Conservation (phyloP, 1,140 invertebrate genomes). For the Leptopilina boulardi region DNA sequence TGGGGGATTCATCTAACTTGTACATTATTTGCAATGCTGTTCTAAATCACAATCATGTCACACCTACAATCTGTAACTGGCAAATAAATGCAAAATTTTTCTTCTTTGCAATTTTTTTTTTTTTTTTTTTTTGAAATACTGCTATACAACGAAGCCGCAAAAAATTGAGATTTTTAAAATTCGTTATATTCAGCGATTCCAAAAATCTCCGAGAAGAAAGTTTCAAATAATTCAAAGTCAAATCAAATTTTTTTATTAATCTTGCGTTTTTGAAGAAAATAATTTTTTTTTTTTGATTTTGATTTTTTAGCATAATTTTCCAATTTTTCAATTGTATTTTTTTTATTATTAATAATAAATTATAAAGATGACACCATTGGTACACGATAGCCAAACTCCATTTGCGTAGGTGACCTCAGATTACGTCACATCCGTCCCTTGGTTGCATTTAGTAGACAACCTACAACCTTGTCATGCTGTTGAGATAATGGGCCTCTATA, state of each 20-base stretch:
- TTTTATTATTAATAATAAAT: background rate
- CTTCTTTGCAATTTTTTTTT: background rate
- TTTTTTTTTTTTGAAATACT: too few species aligned
- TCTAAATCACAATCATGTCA: slow-evolving; percentile 38
- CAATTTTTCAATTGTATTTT: background rate
- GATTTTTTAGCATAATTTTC: too few species aligned
- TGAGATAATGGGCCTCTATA: slow-evolving; percentile 75
- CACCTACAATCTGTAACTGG: background rate
- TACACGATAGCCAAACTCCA: slow-evolving; percentile 40
- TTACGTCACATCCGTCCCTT: slow-evolving; percentile 75
- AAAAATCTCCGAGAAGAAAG: too few species aligned
- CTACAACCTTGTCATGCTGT: slow-evolving; percentile 73
- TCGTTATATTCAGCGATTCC: too few species aligned
- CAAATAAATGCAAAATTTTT: slow-evolving; percentile 35
- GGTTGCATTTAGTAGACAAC: slow-evolving; percentile 71
- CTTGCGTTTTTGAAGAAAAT: too few species aligned
- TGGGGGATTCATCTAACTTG: slow-evolving; percentile 3
- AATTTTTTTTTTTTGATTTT: too few species aligned
- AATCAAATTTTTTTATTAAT: too few species aligned
- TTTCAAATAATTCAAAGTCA: too few species aligned
- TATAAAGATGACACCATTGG: background rate
- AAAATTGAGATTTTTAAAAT: too few species aligned
- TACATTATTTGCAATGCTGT: slow-evolving; percentile 43
- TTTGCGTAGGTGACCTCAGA: slow-evolving; percentile 74
- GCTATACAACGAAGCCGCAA: too few species aligned